Conservation (phyloP, 2,113 vertebrate genomes). For the Plecturocebus donacophilus region DNA sequence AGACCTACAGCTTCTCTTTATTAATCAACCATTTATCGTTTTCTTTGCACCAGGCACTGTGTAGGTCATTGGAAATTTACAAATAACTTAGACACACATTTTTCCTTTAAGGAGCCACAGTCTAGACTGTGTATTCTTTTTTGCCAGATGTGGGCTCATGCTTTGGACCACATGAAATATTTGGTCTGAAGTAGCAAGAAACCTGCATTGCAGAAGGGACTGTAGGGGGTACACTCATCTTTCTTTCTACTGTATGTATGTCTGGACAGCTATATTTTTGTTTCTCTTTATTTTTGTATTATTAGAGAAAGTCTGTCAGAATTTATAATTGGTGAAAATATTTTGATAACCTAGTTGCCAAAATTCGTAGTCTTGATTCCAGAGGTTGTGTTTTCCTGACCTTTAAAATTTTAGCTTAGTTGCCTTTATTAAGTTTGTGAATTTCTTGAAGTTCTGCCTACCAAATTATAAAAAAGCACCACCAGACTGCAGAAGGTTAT, state of each 20-base stretch:
- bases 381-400: constrained; percentile 30
- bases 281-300: constrained; percentile 4
- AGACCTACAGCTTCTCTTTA: not conserved
- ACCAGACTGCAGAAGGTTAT: not conserved
- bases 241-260: not conserved
- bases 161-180: not conserved
- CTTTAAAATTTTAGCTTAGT: constrained; percentile 10
- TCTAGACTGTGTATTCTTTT: not conserved
- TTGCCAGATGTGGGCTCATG: not conserved
- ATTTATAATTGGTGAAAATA: constrained; percentile 41
- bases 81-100: not conserved
- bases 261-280: not conserved
- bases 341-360: constrained; percentile 34
- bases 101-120: not conserved
- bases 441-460: not conserved
- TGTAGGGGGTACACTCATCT: not conserved
- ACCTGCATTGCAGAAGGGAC: not conserved
- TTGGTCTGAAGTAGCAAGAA: not conserved
- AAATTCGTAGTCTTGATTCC: constrained; percentile 25
- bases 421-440: not conserved
- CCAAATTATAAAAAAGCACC: not conserved
- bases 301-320: not conserved
- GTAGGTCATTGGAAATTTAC: not conserved
- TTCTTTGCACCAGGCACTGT: not conserved
- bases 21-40: not conserved